Conservation (phyloP, 2,113 vertebrate genomes). For the Lampris incognitus region DNA sequence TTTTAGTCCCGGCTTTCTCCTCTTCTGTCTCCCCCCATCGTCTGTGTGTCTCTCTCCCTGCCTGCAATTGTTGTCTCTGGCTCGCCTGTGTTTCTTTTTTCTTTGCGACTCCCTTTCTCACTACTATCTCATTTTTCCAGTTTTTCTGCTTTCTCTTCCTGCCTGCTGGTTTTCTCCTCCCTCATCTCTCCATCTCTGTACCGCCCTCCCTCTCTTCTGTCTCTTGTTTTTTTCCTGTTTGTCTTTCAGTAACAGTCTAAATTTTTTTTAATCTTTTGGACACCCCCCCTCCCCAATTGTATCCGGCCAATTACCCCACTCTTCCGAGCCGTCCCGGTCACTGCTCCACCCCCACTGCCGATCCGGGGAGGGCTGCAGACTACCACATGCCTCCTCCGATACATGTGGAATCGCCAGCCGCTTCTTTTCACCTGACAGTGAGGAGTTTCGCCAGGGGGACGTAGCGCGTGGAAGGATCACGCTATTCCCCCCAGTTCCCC, state of each 20-base stretch:
- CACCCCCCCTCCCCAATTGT: too few species aligned
- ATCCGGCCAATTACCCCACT: too few species aligned
- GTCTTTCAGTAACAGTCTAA: not conserved
- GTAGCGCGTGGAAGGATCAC: too few species aligned
- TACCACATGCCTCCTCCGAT: too few species aligned
- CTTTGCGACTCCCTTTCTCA: not conserved
- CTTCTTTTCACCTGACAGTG: too few species aligned
- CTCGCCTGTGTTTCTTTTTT: not conserved
- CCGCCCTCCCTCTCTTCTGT: not conserved
- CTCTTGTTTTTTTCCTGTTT: not conserved
- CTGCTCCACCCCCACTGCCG: too few species aligned
- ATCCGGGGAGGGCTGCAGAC: too few species aligned
- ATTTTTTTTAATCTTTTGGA: too few species aligned
- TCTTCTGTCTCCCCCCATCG: not conserved
- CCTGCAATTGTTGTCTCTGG: not conserved
- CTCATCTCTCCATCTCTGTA: not conserved
- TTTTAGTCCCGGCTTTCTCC: constrained; percentile 11
- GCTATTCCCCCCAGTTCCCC: too few species aligned
- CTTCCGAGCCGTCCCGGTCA: too few species aligned
- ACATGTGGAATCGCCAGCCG: too few species aligned
- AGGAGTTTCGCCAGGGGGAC: too few species aligned
- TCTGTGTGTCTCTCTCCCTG: not conserved
- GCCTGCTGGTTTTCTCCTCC: not conserved
- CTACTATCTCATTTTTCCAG: not conserved
- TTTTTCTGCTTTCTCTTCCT: not conserved